Evolutionary conservation across 2,797 vertebrate species (phyloP), one percentile per base, ranked within the genome.

Genomic region (Eremophila alpestris): DNA sequence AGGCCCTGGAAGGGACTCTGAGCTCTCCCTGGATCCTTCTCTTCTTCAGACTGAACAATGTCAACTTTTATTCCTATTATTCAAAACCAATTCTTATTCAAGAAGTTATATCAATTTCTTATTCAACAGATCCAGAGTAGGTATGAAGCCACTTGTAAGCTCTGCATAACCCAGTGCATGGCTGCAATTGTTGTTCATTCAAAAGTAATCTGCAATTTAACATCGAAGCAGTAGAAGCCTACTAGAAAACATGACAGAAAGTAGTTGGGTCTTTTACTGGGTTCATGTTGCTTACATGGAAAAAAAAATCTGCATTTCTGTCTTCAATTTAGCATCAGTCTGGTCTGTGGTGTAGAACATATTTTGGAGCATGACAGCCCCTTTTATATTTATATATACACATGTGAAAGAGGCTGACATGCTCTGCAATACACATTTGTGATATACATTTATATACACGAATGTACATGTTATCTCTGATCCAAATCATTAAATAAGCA

Each of bases 401-500:
- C 38, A 5, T 58, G 17, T 83, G 86, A 91, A 54, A 68, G 45
- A 38, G 22, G 20, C 43, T 94, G 92, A 69, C 83, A 52, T 9
- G 43, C 51, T 88, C 43, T 63, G 67, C 69, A 43, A 43, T 16
- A 21, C 9, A 13, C 8, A 24, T 83, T 69, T 62, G 64, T 76
- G 85, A 93, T 36, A 36, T 76, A 40, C 20, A 20, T 41, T 59
- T 32, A 48, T 73, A 73, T 7, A 63, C 55, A 86, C 1, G 8
- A 32, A 36, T 43, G 48, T 56, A 46, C 63, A 36, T 93, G 94
- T 97, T 97, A 98, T 98, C 90, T 65, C 88, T 95, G 93, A 96
- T 96, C 97, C 97, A 97, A 95, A 98, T 98, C 95, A 60, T 97
- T 97, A 97, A 97, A 96, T 91, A 98, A 98, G 97, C 95, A 97